Evolutionary conservation across 2,797 vertebrate genomes (phyloP), one percentile per base, ranked within the genome.

Genomic region (Xenentodon cancila): DNA sequence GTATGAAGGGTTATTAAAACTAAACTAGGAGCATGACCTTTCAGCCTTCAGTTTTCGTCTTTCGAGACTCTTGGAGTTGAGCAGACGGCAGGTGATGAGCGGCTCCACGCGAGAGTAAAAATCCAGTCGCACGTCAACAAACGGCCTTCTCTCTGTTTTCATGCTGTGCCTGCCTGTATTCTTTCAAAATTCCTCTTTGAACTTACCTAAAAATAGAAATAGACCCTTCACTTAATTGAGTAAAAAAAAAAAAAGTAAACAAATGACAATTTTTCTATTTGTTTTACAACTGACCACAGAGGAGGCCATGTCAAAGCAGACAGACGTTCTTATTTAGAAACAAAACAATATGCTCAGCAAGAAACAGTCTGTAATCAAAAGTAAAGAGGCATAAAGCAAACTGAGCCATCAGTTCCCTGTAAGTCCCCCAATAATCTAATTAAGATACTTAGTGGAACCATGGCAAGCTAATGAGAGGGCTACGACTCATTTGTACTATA

Each of bases 351-450:
- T 64, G 79, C 88, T 87, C 81, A 81, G 63, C 61, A 42, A 64
- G 49, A 80, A 79, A 84, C 49, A 58, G 58, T 71, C 64, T 76
- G 63, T 55, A 74, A 84, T 65, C 64, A 73, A 50, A 70, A 48
- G 73, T 65, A 67, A 71, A 81, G 71, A 73, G 53, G 58, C 71
- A 53, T 66, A 63, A 49, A 76, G 84, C 79, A 80, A 77, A 82
- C 58, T 53, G 54, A 81, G 74, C 55, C 69, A 81, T 72, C 76
- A 67, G 49, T 84, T 80, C 66, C 58, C 72, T 53, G 65, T 78
- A 75, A 81, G 74, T 81, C 71, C 53, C 55, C 55, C 68, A 77
- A 75, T 90, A 86, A 88, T 88, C 86, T 75, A 77, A 85, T 87
- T 85, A 80, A 66, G 73, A 84, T 77, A 74, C 79, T 87, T 80